Conservation (phyloP, 2,797 vertebrate species). For the Phyllotis vaccarum region DNA sequence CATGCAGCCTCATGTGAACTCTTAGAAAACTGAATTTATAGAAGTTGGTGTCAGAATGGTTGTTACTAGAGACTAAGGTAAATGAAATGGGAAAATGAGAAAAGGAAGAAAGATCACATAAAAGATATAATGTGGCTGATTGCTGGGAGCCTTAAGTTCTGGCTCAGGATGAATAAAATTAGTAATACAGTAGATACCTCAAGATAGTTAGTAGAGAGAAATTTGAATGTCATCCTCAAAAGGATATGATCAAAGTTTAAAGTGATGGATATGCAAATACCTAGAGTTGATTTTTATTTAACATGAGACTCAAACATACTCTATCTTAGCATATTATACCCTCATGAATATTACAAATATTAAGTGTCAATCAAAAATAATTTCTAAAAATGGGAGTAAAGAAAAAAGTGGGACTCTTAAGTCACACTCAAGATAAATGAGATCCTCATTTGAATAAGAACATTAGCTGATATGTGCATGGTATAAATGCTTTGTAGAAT, state of each 20-base stretch:
- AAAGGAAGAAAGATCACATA: neutral
- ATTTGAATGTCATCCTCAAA: neutral
- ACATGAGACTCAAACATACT: neutral
- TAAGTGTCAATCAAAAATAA: neutral
- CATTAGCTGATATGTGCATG: neutral
- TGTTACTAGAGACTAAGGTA: neutral
- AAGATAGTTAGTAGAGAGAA: neutral
- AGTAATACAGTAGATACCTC: neutral
- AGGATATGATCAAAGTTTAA: neutral
- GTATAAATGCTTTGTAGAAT: constrained; percentile 51
- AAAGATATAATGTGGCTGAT: neutral
- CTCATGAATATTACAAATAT: neutral
- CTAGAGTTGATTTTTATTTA: neutral
- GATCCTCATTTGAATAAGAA: constrained; percentile 15
- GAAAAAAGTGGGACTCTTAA: neutral
- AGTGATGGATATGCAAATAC: neutral
- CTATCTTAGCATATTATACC: neutral
- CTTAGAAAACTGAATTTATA: neutral
- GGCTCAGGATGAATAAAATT: neutral
- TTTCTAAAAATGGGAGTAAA: neutral
- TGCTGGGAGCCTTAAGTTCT: neutral
- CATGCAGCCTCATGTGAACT: neutral
- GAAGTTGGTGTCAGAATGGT: neutral
- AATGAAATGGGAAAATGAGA: neutral
- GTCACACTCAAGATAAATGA: neutral